Conservation (phyloP, 2,797 vertebrate species). For the Tympanoctomys barrerae region DNA sequence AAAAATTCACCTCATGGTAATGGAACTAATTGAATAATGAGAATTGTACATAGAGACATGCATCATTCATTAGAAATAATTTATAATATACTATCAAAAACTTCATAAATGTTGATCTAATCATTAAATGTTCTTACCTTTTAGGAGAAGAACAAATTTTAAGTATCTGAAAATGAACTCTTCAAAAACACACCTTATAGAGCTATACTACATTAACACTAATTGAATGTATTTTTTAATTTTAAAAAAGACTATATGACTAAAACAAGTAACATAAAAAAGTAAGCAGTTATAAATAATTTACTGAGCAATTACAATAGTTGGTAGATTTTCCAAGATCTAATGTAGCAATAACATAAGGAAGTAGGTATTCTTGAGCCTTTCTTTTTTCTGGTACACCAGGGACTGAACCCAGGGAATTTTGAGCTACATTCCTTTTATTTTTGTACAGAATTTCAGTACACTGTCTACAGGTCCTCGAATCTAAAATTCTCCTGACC, state of each 20-base stretch:
- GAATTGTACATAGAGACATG: neutral
- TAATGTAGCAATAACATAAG: slow-evolving; percentile 9
- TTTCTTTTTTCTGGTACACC: neutral
- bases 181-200: slow-evolving; percentile 28
- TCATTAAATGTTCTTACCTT: neutral
- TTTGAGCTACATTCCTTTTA: neutral
- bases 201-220: slow-evolving; percentile 30
- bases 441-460: neutral
- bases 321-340: slow-evolving; percentile 42
- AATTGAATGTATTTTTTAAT: slow-evolving; percentile 34
- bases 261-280: slow-evolving; percentile 23
- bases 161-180: slow-evolving; percentile 48
- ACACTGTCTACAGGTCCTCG: neutral
- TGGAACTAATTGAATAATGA: slow-evolving; percentile 24
- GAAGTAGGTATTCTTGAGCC: neutral
- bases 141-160: slow-evolving; percentile 33
- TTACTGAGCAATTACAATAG: neutral
- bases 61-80: slow-evolving; percentile 34
- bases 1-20: slow-evolving; percentile 4
- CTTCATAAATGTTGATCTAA: slow-evolving; percentile 10
- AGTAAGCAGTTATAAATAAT: neutral
- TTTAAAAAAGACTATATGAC: slow-evolving; percentile 21
- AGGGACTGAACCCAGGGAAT: neutral
- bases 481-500: neutral
- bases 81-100: neutral